Evolutionary conservation across 92 coral and sea anemone species (phyloP).

Genomic region (Micromussa lordhowensis): DNA sequence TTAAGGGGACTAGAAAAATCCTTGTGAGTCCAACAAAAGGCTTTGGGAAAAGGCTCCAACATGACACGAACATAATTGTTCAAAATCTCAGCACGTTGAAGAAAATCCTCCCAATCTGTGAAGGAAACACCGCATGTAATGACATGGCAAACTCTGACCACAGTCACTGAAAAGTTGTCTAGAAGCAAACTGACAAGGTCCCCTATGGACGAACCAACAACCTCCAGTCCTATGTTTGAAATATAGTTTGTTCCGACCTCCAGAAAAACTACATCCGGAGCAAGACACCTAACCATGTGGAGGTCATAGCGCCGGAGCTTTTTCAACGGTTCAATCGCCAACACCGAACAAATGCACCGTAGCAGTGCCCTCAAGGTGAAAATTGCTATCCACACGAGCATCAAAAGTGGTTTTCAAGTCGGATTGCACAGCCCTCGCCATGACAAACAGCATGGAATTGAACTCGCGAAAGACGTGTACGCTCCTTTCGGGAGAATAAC

Average conservation of each 20-base stretch:
- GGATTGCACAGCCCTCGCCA: conserved; percentile 2
- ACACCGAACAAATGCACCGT: conserved; percentile 48
- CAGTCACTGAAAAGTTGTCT: conserved; percentile 42
- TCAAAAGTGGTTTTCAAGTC: conserved; percentile 21
- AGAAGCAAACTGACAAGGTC: conserved; percentile 32
- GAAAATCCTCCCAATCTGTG: conserved; percentile 37
- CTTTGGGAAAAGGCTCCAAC: conserved; percentile 46
- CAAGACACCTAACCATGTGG: conserved; percentile 54
- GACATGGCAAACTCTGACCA: conserved; percentile 59
- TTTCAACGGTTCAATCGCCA: conserved; percentile 45
- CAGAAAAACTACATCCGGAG: conserved; percentile 52
- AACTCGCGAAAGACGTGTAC: conserved; percentile 13
- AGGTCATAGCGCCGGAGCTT: conserved; percentile 29
- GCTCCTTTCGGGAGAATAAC: conserved; percentile 23
- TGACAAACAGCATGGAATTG: conserved; percentile 16
- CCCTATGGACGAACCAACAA: conserved; percentile 39
- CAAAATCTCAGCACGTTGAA: conserved; percentile 32
- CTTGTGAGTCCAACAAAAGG: conserved; percentile 53
- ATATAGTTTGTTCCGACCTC: conserved; percentile 38
- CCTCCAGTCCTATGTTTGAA: conserved; percentile 12
- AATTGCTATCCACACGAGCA: conserved; percentile 8
- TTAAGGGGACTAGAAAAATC: conserved; percentile 54
- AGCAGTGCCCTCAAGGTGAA: conserved; percentile 45
- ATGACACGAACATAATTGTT: too few relatives aligned
- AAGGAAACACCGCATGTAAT: conserved; percentile 59